A percentile compares a stretch with the other conserved stretches of the same genome.
phyloP scores from a whole-genome alignment of 1,140 invertebrate genomes.

The Drosophila arizonae region DNA sequence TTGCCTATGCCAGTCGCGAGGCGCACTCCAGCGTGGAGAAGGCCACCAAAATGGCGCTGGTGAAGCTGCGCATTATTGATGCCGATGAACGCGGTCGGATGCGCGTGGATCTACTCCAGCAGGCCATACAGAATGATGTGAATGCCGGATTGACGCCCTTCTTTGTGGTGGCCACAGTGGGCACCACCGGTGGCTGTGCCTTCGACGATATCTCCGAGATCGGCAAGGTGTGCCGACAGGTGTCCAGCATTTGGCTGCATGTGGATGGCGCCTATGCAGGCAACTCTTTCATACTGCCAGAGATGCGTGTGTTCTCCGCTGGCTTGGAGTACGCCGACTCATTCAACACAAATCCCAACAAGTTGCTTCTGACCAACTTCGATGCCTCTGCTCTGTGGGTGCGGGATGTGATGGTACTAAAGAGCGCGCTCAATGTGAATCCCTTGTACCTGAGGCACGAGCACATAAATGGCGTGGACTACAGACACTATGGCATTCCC shows the following conservation, averaged over 20 bases:
- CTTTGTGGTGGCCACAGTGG: conserved; percentile 91
- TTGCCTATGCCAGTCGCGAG: conserved; percentile 91
- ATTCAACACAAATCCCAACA: conserved; percentile 97
- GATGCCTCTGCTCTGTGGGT: conserved; percentile 97
- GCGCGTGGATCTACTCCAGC: conserved; percentile 88
- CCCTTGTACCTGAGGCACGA: conserved; percentile 95
- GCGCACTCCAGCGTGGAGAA: conserved; percentile 97
- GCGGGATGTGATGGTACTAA: conserved; percentile 90
- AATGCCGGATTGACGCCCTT: conserved; percentile 92
- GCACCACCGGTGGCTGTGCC: conserved; percentile 92
- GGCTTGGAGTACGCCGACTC: conserved; percentile 94
- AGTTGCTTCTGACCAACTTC: conserved; percentile 95
- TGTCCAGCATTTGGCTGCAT: conserved; percentile 87
- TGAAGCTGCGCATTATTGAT: conserved; percentile 94
- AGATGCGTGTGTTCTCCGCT: conserved; percentile 89
- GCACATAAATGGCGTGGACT: conserved; percentile 88
- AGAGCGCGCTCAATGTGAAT: conserved; percentile 94
- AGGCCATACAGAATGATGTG: conserved; percentile 90
- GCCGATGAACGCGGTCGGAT: conserved; percentile 92
- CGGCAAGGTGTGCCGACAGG: conserved; percentile 89
- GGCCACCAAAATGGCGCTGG: conserved; percentile 94
- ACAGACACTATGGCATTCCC: conserved; percentile 95
- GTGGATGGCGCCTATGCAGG: conserved; percentile 93
- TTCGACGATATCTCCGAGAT: conserved; percentile 92
- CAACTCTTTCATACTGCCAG: conserved; percentile 92